Percentiles rank a stretch among this genome's conserved stretches.
phyloP scores from a whole-genome alignment of 2,888 invertebrate species.

The Drosophila anceps region DNA sequence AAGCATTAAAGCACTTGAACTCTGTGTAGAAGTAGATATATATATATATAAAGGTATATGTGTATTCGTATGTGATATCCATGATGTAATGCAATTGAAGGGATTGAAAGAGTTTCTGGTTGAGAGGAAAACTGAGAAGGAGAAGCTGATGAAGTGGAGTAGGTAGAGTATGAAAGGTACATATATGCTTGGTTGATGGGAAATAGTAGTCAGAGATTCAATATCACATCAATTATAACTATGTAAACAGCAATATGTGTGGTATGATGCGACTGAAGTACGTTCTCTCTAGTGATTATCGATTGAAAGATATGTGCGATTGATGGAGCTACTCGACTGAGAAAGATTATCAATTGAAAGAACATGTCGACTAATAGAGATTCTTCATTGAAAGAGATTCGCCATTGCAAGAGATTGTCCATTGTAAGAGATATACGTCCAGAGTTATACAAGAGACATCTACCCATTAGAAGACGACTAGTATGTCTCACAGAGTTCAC shows the following conservation, averaged over 20 bases:
- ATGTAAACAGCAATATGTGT: too few relatives aligned
- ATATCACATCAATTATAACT: not conserved
- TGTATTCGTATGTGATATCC: not conserved
- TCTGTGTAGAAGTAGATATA: not conserved
- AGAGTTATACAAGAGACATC: not conserved
- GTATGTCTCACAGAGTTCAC: not conserved
- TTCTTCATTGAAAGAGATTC: too few relatives aligned
- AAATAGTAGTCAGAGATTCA: not conserved
- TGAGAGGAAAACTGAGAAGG: not conserved
- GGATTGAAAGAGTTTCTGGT: not conserved
- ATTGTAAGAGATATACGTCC: not conserved
- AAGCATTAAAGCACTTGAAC: slow-evolving; percentile 16
- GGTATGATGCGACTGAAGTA: too few relatives aligned
- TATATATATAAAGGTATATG: not conserved
- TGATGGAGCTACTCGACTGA: not conserved
- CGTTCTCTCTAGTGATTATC: not conserved
- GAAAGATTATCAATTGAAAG: too few relatives aligned
- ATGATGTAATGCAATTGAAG: not conserved
- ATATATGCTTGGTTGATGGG: too few relatives aligned
- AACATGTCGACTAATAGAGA: too few relatives aligned
- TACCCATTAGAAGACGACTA: not conserved
- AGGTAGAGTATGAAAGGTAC: too few relatives aligned
- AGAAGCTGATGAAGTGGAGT: not conserved
- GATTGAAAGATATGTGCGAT: not conserved
- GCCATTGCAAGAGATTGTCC: too few relatives aligned